Conservation (phyloP, 92 coral and sea anemone species). For the Bergia sp. region DNA sequence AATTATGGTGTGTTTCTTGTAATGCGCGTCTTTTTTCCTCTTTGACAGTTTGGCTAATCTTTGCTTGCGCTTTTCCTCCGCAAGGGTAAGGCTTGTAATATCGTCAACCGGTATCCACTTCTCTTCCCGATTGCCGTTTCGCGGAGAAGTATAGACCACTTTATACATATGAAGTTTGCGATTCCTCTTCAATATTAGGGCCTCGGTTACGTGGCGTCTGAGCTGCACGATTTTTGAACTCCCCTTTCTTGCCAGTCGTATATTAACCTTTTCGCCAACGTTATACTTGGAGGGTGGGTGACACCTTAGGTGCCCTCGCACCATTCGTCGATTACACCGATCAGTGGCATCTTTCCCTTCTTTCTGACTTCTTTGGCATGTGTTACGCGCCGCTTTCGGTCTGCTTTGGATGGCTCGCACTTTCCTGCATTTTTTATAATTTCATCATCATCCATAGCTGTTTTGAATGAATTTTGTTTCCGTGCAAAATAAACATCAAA, state of each 20-base stretch:
- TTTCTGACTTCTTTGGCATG: conserved; percentile 25
- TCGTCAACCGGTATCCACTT: too few species aligned
- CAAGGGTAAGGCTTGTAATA: too few species aligned
- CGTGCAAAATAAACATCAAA: conserved; percentile 18
- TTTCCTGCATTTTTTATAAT: background rate
- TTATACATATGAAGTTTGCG: background rate
- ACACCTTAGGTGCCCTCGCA: conserved; percentile 34
- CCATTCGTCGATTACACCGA: background rate
- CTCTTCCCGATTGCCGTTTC: too few species aligned
- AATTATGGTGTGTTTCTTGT: too few species aligned
- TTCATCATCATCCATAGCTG: conserved; percentile 27
- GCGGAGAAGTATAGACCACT: too few species aligned
- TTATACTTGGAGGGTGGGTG: conserved; percentile 57
- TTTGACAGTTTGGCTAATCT: too few species aligned
- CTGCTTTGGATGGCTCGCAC: background rate
- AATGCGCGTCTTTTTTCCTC: too few species aligned
- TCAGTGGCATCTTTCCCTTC: background rate
- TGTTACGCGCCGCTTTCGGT: conserved; percentile 21
- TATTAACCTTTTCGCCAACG: conserved; percentile 34
- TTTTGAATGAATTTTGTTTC: background rate
- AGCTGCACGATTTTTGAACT: too few species aligned
- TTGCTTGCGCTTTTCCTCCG: too few species aligned
- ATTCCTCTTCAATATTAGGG: background rate
- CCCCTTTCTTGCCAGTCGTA: too few species aligned
- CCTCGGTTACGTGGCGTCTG: too few species aligned